These are phyloP conservation scores for Drosophila ogumai DNA, from an alignment of 1,140 invertebrate genomes.

Conservation along the genomic window DNA sequence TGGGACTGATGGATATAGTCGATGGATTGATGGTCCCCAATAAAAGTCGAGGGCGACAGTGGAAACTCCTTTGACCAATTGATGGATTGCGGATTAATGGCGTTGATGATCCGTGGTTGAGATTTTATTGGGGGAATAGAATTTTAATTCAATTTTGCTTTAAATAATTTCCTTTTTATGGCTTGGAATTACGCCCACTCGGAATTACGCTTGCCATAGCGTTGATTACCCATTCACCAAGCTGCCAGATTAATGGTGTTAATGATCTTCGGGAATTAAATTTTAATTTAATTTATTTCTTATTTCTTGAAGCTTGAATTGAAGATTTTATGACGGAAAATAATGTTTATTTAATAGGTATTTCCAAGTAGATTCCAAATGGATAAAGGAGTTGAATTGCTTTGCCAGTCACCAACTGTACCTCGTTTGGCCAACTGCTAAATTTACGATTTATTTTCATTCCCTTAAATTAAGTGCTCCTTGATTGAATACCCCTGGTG, in stretches of 20 bases:
- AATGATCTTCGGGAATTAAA: conserved; percentile 3
- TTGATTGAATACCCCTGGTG: conserved; percentile 47
- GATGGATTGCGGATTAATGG: conserved; percentile 45
- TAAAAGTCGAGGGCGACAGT: conserved; percentile 38
- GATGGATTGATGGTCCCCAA: conserved; percentile 41
- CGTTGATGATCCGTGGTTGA: conserved; percentile 25
- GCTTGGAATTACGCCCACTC: conserved; percentile 10
- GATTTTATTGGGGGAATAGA: conserved; percentile 14
- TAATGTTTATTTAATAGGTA: conserved; percentile 1
- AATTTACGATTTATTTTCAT: conserved; percentile 26
- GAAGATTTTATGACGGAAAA: background rate
- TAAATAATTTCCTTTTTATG: conserved; percentile 17
- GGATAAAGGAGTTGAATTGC: background rate
- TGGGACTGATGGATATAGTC: conserved; percentile 17
- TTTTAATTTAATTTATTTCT: conserved; percentile 15
- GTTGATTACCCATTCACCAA: conserved; percentile 13
- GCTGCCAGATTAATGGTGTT: conserved; percentile 20
- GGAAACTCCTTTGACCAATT: conserved; percentile 34
- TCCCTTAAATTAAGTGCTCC: background rate
- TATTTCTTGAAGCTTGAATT: background rate
- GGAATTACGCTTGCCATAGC: conserved; percentile 7
- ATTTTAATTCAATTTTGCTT: conserved; percentile 42
- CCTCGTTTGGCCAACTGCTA: background rate
- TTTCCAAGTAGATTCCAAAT: background rate
- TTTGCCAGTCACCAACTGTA: background rate